Base-by-base conservation (phyloP, 2,797 vertebrate species). In the Tangara arthus region DNA sequence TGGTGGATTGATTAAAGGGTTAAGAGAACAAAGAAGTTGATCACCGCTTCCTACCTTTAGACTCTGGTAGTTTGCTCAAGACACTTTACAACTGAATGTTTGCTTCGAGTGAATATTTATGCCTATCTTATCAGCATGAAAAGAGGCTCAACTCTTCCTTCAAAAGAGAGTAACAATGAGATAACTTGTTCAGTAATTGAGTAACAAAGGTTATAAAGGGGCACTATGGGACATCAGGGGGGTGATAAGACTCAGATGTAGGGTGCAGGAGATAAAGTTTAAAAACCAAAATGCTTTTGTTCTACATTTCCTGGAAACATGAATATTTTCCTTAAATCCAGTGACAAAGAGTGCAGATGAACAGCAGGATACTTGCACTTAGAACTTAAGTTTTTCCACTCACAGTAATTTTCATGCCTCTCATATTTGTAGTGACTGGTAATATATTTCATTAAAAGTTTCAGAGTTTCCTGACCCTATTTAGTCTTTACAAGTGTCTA, bases 121-220 rank as follows among this genome's bases (percentile, higher is more conserved):
- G 90, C 96, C 75, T 95, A 92, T 95, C 96, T 98, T 98, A 98
- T 98, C 97, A 97, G 96, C 95, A 96, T 97, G 95, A 97, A 98
- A 97, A 97, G 94, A 97, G 96, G 97, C 97, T 97, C 96, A 77
- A 93, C 57, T 96, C 96, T 97, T 97, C 90, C 81, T 96, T 97
- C 81, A 64, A 70, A 96, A 82, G n/a, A 50, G 61, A 72, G 55
- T 95, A 95, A 97, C 95, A 97, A 95, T 91, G 94, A 96, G 92
- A 90, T 87, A 93, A 92, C 87, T 97, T 92, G 89, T 97, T 97
- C 72, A 5, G 66, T 95, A 89, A 95, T 84, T 93, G 93, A 95
- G 94, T 93, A 94, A 94, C 95, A 87, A 69, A 95, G 96, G 96
- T 95, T 96, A 96, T 96, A 96, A 97, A 96, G 91, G 84, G 82